Base-by-base conservation (phyloP, 2,797 vertebrate genomes). In the Crax fasciolata region DNA sequence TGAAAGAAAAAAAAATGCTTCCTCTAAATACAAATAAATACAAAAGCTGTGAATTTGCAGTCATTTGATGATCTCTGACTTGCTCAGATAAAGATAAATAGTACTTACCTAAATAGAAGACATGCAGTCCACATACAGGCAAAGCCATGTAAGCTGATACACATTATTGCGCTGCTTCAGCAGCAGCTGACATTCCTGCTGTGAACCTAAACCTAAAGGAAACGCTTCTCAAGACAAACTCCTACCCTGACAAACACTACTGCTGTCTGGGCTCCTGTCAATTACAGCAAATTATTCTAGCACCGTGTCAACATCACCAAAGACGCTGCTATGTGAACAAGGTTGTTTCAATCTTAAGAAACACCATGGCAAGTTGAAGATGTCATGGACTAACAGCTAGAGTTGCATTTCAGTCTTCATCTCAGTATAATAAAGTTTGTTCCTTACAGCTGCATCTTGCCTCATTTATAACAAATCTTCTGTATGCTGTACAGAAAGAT, bases 1-100 rank as follows among this genome's bases (percentile, higher is more conserved):
- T 78, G 71, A 81, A 84, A 90, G 57, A 44, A 79, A 92, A 90
- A 94, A 27, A 17, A 38, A 48, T 44, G 35, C 54, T 32, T 75
- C 52, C 35, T 90, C 72, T 57, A 76, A 48, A 32, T n/a, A n/a
- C 54, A 55, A 55, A 55, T 20, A 78, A 84, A 65, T 1, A 54
- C 41, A 93, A 54, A 95, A 86, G 38, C 57, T 84, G 59, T 30
- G 38, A n/a, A 73, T 38, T 76, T 71, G 52, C 43, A 57, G 51
- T 38, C n/a, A 62, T 67, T 4, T 54, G 27, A 80, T 58, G 44
- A 32, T 59, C 44, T 87, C 81, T 77, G 32, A 63, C 38, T 71
- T 63, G 80, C 39, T 70, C 13, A 71, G 49, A 49, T 57, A 20
- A 65, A 66, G 66, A 59, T 51, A 54, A 90, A 54, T 44, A 83